Conservation (phyloP, 2,888 invertebrate genomes). For the Clistopyga incitator region DNA sequence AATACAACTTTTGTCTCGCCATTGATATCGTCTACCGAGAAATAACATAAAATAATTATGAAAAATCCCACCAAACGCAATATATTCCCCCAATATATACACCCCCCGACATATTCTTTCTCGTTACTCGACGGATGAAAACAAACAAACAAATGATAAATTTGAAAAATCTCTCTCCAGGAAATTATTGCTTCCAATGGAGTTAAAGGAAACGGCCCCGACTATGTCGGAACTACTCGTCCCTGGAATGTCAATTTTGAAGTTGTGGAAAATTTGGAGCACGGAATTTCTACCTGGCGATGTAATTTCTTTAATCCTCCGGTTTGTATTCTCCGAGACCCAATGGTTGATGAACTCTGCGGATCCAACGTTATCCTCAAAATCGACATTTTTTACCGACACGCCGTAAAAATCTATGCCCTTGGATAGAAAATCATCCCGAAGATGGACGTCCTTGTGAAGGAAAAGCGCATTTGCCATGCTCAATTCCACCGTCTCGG, state of each 20-base stretch:
- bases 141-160: no score
- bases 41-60: constrained; percentile 8
- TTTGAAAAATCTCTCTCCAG: no score
- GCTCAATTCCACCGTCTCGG: constrained; percentile 86
- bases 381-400: constrained; percentile 88
- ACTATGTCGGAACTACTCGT: no score
- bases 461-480: constrained; percentile 91
- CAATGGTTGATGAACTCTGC: constrained; percentile 90
- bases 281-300: constrained; percentile 84
- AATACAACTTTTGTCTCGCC: constrained; percentile 88
- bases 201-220: no score
- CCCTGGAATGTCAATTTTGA: no score
- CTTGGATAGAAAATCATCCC: constrained; percentile 86
- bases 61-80: no score
- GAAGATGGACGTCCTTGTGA: constrained; percentile 85
- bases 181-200: no score
- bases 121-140: no score
- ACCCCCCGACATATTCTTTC: no score
- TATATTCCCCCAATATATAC: no score
- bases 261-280: no score
- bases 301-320: constrained; percentile 92
- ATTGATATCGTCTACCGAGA: constrained; percentile 85
- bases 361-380: constrained; percentile 84
- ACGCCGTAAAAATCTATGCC: constrained; percentile 88
- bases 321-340: constrained; percentile 91